These are phyloP conservation scores for Drosophila prostipennis DNA, from an alignment of 2,888 invertebrate species.

Conservation along the genomic window DNA sequence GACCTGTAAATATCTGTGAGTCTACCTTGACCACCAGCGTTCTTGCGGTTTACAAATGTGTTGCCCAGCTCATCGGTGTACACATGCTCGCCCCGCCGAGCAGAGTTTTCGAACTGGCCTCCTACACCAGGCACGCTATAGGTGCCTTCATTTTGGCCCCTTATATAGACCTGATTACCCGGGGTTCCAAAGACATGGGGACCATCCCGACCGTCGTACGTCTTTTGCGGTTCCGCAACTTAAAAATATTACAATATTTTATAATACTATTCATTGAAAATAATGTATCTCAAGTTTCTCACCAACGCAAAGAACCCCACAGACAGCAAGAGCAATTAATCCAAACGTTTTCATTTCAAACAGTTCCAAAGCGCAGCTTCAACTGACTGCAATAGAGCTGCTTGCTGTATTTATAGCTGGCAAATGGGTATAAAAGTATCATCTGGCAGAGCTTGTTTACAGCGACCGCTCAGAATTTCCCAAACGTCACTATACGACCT, in stretches of 20 bases:
- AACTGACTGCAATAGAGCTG: slow-evolving; percentile 2
- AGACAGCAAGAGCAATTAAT: slow-evolving; percentile 14
- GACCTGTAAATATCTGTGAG: slow-evolving; percentile 20
- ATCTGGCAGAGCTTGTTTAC: slow-evolving; percentile 25
- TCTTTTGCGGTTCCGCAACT: slow-evolving; percentile 46
- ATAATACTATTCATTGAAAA: too few species aligned
- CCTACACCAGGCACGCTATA: slow-evolving; percentile 60
- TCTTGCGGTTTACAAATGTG: slow-evolving; percentile 46
- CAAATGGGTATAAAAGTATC: slow-evolving; percentile 7
- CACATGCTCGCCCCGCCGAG: slow-evolving; percentile 39
- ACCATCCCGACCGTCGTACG: slow-evolving; percentile 58
- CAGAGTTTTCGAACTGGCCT: slow-evolving; percentile 53
- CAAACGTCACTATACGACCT: slow-evolving; percentile 18
- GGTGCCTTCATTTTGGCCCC: slow-evolving; percentile 56
- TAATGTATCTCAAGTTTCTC: not conserved
- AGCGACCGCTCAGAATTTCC: slow-evolving; percentile 30
- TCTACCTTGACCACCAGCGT: slow-evolving; percentile 37
- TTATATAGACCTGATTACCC: slow-evolving; percentile 63
- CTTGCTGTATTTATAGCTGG: slow-evolving; percentile 24
- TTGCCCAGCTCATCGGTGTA: slow-evolving; percentile 58
- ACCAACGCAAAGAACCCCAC: slow-evolving; percentile 17
- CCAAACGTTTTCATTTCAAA: slow-evolving; percentile 26
- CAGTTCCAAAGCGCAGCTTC: slow-evolving; percentile 17
- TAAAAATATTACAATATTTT: slow-evolving; percentile 27
- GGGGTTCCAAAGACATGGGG: slow-evolving; percentile 56